phyloP scores from a whole-genome alignment of 2,113 vertebrate species.

The Piaya cayana region DNA sequence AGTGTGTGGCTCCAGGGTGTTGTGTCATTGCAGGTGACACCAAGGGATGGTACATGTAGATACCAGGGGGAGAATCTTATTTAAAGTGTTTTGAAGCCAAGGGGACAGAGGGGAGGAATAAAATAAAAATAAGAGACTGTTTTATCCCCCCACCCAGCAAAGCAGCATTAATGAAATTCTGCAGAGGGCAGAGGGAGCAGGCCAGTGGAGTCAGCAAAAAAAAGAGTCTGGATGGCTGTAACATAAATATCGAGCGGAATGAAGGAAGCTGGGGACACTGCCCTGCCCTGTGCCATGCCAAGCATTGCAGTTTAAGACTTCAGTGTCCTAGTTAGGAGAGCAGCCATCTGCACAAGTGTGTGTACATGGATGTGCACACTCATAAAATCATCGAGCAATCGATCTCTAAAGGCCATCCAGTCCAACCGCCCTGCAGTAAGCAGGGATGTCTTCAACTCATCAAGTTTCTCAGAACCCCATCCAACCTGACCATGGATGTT shows the following conservation, averaged over 20 bases:
- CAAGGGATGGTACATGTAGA: not conserved
- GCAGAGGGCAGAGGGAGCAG: not conserved
- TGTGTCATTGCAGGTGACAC: rapidly evolving
- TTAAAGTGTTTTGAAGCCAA: not conserved
- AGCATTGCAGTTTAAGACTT: not conserved
- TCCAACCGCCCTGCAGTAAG: rapidly evolving
- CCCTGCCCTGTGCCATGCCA: not conserved
- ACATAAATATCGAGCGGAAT: not conserved
- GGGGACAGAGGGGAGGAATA: not conserved
- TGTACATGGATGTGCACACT: rapidly evolving
- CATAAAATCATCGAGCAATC: rapidly evolving
- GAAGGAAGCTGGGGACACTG: not conserved
- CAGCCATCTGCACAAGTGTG: rapidly evolving
- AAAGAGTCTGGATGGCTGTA: not conserved
- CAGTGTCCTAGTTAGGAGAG: not conserved
- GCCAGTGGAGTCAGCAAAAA: not conserved
- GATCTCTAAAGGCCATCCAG: rapidly evolving
- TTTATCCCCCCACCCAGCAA: not conserved
- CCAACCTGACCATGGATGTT: not conserved
- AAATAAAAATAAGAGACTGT: not conserved
- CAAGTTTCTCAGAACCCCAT: not conserved
- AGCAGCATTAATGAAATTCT: slow-evolving; percentile 26
- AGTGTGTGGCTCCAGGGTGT: not conserved
- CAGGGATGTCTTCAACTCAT: not conserved
- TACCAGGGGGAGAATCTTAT: not conserved